A percentile compares a stretch with the other conserved stretches of the same genome.
These are phyloP conservation scores for Aplysia californica DNA, from an alignment of 1,140 invertebrate genomes.

Conservation along the genomic window DNA sequence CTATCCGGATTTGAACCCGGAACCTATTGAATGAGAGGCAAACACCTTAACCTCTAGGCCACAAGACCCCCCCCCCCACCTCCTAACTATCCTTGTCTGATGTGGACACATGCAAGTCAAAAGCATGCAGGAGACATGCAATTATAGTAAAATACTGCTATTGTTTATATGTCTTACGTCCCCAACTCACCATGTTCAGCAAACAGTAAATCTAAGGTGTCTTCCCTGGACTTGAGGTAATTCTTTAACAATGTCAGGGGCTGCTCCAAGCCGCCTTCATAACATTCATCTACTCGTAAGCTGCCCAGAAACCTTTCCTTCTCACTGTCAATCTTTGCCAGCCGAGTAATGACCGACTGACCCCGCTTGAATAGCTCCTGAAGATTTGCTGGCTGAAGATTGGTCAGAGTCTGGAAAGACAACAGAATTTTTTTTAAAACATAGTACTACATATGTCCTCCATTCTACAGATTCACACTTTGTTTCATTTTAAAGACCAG, in stretches of 20 bases:
- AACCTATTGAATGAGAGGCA: no score
- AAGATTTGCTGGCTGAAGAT: constrained; percentile 10
- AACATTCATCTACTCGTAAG: constrained; percentile 10
- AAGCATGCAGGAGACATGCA: no score
- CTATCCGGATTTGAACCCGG: no score
- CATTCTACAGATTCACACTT: no score
- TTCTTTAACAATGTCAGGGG: neutral
- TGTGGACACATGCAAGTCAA: no score
- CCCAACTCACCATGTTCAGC: constrained; percentile 18
- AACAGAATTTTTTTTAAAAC: neutral
- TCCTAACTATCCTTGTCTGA: no score
- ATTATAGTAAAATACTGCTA: no score
- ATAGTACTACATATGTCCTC: no score
- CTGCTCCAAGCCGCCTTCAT: neutral
- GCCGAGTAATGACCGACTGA: neutral
- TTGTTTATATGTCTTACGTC: no score
- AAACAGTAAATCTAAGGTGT: neutral
- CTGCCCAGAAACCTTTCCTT: constrained; percentile 24
- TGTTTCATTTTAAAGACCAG: no score
- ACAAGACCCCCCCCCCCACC: no score
- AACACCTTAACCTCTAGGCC: no score
- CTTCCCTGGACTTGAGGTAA: constrained; percentile 1
- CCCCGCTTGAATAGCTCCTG: constrained; percentile 13
- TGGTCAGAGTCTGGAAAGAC: constrained; percentile 14
- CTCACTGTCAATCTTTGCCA: constrained; percentile 9